Conservation (phyloP, 1,140 invertebrate species). For the Heliconius himera region DNA sequence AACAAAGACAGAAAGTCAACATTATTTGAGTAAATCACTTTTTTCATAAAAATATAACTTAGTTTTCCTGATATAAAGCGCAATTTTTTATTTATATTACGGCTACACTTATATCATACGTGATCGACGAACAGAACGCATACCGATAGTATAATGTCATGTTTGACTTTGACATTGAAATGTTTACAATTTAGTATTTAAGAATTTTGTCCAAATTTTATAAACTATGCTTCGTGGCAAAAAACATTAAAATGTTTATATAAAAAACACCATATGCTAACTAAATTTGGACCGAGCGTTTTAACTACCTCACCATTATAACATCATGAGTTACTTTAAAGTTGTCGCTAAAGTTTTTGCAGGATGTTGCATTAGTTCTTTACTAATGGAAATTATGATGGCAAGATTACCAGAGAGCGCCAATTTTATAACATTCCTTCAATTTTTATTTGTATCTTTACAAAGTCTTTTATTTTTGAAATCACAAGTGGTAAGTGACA, state of each 20-base stretch:
- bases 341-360: constrained; percentile 59
- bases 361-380: constrained; percentile 67
- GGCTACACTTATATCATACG: background rate
- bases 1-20: too few relatives aligned
- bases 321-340: constrained; percentile 47
- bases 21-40: too few relatives aligned
- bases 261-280: background rate
- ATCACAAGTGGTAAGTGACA: constrained; percentile 57
- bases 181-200: constrained; percentile 2
- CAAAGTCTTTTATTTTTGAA: constrained; percentile 64
- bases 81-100: background rate
- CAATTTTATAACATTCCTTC: constrained; percentile 69
- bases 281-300: background rate
- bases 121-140: background rate
- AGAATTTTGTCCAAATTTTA: constrained; percentile 15
- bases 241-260: background rate
- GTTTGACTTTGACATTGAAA: background rate
- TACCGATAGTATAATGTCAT: background rate
- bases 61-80: background rate
- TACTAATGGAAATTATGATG: constrained; percentile 77
- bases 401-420: constrained; percentile 56
- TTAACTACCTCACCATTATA: background rate
- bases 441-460: constrained; percentile 66
- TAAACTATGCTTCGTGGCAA: background rate
- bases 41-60: too few relatives aligned